phyloP scores from a whole-genome alignment of 2,797 vertebrate species.

The Eleutherodactylus coqui region DNA sequence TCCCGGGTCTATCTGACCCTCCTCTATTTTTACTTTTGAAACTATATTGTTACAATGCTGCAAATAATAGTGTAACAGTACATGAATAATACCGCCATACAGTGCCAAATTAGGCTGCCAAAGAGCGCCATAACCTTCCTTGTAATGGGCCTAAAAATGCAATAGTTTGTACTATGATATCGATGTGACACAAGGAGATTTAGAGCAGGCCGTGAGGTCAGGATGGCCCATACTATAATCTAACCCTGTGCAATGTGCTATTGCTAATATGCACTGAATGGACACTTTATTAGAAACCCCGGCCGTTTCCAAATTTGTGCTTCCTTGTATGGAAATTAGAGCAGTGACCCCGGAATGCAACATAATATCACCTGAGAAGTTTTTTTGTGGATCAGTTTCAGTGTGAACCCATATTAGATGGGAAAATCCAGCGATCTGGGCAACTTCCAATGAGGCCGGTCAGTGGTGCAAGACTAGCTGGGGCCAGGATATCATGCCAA shows the following conservation, averaged over 20 bases:
- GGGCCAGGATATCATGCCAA: too few species aligned
- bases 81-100: not conserved
- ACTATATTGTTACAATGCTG: not conserved
- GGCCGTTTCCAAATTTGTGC: too few species aligned
- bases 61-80: not conserved
- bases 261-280: too few species aligned
- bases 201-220: not conserved
- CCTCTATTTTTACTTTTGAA: not conserved
- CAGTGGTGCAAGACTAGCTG: too few species aligned
- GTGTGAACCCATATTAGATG: too few species aligned
- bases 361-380: too few species aligned
- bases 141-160: not conserved
- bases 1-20: not conserved
- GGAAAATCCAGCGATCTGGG: too few species aligned
- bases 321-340: too few species aligned
- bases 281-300: too few species aligned
- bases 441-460: too few species aligned
- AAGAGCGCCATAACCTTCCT: not conserved
- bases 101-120: not conserved
- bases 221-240: not conserved
- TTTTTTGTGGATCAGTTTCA: too few species aligned
- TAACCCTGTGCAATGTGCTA: not conserved
- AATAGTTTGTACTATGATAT: not conserved
- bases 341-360: too few species aligned
- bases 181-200: not conserved